Conservation (phyloP, 2,113 vertebrate genomes). For the Ornithorhynchus anatinus region DNA sequence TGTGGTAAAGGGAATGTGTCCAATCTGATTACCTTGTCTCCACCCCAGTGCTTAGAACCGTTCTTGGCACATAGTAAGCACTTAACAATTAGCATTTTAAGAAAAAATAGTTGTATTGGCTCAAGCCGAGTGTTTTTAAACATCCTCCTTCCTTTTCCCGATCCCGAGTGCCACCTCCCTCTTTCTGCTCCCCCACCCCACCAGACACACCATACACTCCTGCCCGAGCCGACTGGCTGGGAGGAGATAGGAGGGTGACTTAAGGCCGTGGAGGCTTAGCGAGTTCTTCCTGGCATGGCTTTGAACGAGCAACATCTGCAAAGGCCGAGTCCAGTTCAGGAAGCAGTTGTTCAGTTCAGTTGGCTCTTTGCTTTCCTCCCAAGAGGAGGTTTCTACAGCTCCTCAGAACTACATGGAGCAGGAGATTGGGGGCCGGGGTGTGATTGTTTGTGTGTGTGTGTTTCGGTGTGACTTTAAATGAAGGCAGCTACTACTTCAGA, state of each 20-base stretch:
- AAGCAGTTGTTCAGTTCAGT: background rate
- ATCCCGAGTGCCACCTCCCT: background rate
- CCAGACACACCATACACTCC: background rate
- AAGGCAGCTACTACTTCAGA: background rate
- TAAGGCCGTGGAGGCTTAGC: background rate
- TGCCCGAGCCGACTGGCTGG: background rate
- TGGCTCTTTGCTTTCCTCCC: background rate
- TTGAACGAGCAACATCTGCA: background rate
- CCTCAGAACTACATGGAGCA: background rate
- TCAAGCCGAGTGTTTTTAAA: no score
- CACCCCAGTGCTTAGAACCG: no score
- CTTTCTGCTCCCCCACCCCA: background rate
- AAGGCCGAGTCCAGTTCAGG: background rate
- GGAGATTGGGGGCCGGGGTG: background rate
- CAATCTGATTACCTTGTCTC: no score
- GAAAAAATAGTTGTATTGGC: no score
- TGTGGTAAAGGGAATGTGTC: no score
- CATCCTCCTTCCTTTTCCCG: conserved; percentile 4
- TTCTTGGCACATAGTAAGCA: no score
- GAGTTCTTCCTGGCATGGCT: background rate
- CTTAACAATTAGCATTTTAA: no score
- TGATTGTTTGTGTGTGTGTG: background rate
- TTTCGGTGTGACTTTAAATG: background rate
- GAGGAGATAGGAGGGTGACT: background rate
- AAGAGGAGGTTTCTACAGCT: background rate